These are phyloP conservation scores for Saccopteryx bilineata DNA, from an alignment of 2,113 vertebrate genomes.

Conservation along the genomic window DNA sequence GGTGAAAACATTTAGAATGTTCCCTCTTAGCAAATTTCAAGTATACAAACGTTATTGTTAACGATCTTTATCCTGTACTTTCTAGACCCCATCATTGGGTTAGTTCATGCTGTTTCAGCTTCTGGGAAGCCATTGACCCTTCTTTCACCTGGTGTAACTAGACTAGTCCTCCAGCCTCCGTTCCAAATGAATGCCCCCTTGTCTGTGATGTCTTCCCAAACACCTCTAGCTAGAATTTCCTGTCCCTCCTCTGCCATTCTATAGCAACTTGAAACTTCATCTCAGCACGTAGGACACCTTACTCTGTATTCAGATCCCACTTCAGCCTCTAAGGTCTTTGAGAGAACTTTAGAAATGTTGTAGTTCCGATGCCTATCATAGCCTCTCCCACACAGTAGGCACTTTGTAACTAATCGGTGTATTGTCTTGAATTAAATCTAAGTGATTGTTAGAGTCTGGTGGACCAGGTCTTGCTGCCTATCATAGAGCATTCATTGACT, in stretches of 20 bases:
- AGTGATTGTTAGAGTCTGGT: not conserved
- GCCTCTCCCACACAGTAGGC: not conserved
- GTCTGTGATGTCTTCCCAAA: not conserved
- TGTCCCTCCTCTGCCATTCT: not conserved
- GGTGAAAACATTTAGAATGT: not conserved
- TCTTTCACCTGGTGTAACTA: not conserved
- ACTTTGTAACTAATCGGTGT: not conserved
- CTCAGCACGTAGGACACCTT: not conserved
- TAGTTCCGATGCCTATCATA: not conserved
- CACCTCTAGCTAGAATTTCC: not conserved
- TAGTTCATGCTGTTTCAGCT: not conserved
- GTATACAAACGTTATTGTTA: not conserved
- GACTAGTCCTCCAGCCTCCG: not conserved
- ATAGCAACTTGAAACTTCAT: not conserved
- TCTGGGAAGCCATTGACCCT: not conserved
- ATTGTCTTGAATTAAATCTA: slow-evolving; percentile 47
- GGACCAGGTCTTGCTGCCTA: not conserved
- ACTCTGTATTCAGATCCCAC: slow-evolving; percentile 2
- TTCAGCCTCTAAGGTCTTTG: not conserved
- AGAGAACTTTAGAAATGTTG: not conserved
- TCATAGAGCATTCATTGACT: slow-evolving; percentile 20
- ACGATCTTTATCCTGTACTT: not conserved
- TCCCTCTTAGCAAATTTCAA: slow-evolving; percentile 1
- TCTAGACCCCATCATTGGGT: not conserved
- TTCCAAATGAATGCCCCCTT: not conserved